Base-by-base conservation (phyloP, 1,140 invertebrate species). In the Macrostomum lignano region DNA sequence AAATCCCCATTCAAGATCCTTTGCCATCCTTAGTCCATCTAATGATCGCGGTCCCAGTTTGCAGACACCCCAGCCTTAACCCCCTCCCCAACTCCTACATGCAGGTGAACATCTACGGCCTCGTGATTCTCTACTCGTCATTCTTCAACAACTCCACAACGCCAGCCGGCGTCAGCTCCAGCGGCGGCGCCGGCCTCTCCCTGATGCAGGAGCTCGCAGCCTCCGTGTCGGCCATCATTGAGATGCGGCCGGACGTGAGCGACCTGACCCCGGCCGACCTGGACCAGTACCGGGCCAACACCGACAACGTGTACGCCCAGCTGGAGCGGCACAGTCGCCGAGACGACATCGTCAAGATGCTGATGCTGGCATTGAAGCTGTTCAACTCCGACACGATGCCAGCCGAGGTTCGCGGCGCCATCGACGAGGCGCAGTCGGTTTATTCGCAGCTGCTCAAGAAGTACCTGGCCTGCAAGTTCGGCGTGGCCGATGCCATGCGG, bases 391-490 rank as follows among this genome's bases (percentile, higher is more conserved):
- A 32, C 14, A 32, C 4, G 11, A 7, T 32, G 10, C 17, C 31
- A 5, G 6, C 11, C 4, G 31, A 32, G 14, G 6, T n/a, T 17
- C 26, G 21, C 7, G 36, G 39, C 0, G 44, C 46, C 21, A 50
- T 64, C 13, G 47, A 46, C 7, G 37, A 47, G 23, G 49, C 60
- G 38, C 62, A 64, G 42, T 61, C 63, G 31, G 52, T 55, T 25
- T 65, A 63, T 41, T 51, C 61, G 3, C 32, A 52, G n/a, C 42
- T 64, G 3, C 44, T 65, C 19, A 44, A 53, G 33, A 48, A 49
- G 13, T 65, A 65, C 42, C 48, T 64, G 32, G 45, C 48, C 25
- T 63, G 60, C 45, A 50, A 54, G 23, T 60, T 57, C 39, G 55
- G 60, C 7, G 32, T 41, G 19, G 38, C 43, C 19, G 36, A 46